Base-by-base conservation (phyloP, 2,113 vertebrate genomes). In the Megaceryle maxima region DNA sequence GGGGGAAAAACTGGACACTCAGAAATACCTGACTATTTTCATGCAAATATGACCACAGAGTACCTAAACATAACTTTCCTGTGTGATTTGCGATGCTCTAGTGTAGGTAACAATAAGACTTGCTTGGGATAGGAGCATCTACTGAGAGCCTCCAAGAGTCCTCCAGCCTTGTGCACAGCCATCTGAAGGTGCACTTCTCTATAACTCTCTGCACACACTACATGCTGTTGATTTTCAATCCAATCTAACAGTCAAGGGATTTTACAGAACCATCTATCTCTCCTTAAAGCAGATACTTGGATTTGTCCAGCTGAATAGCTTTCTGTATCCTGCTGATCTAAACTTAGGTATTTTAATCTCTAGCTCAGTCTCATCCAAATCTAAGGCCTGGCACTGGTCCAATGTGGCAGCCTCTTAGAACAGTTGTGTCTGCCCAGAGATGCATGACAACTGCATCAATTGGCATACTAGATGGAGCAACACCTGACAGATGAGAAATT, bases 381-480 rank as follows among this genome's bases (percentile, higher is more conserved):
- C 8, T 20, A 15, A 75, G 28, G 4, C 4, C 37, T 57, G 26
- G 5, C 4, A 11, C 4, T 17, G 13, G 1, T 64, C 28, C 37
- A 0, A 7, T 17, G 18, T 9, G 31, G 6, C 11, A 70, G 28
- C 11, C 4, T 74, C 39, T 87, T 70, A 64, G 39, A 81, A 17
- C 6, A 56, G 9, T 16, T 6, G 2, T 41, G 0, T 31, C 35
- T 62, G 37, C 15, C 13, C 24, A 77, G 59, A 75, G 18, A 29
- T 10, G 3, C 0, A 0, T 26, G 22, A 19, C 59, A 62, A 16
- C 3, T 24, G 9, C 29, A 21, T 35, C 26, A 35, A 2, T 28
- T 20, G 20, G 4, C 4, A 6, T 12, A 48, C 6, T 24, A 66
- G 35, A 21, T 24, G 10, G 17, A 12, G 11, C 2, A 15, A n/a